phyloP scores from a whole-genome alignment of 2,888 invertebrate species.

The Bombylius discolor region DNA sequence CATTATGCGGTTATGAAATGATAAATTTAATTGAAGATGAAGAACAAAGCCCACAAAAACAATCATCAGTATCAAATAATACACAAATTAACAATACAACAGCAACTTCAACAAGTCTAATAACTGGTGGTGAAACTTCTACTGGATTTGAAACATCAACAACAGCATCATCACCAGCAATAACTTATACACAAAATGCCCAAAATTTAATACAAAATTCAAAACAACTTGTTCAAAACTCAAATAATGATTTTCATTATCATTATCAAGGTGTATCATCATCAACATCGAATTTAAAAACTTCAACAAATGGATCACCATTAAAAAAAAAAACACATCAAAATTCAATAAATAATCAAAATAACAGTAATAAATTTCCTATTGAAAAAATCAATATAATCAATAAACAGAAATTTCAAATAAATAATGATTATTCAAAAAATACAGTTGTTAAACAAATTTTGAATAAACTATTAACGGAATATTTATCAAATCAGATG shows the following conservation, averaged over 20 bases:
- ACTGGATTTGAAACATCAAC: slow-evolving; percentile 11
- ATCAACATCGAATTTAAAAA: not conserved
- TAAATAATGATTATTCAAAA: slow-evolving; percentile 27
- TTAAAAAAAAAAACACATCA: not conserved
- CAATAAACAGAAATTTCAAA: slow-evolving; percentile 24
- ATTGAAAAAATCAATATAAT: slow-evolving; percentile 20
- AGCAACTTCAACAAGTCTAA: slow-evolving; percentile 8
- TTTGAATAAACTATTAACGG: slow-evolving; percentile 64
- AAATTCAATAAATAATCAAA: slow-evolving; percentile 2
- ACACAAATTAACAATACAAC: too few species aligned
- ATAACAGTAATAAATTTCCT: slow-evolving; percentile 1
- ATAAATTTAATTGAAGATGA: slow-evolving; percentile 19
- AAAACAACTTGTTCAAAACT: slow-evolving; percentile 27
- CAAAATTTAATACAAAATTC: slow-evolving; percentile 32
- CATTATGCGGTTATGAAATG: slow-evolving; percentile 59
- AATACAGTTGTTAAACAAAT: slow-evolving; percentile 51
- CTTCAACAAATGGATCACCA: not conserved
- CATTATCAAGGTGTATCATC: not conserved
- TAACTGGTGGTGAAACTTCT: slow-evolving; percentile 13
- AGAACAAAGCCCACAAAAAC: slow-evolving; percentile 11
- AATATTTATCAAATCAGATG: slow-evolving; percentile 70
- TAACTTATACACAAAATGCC: slow-evolving; percentile 34
- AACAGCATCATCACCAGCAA: slow-evolving; percentile 16
- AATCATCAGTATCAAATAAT: not conserved
- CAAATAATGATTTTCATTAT: slow-evolving; percentile 12